A percentile compares a stretch with the other conserved stretches of the same genome.
These are phyloP conservation scores for Oreocharis arfaki DNA, from an alignment of 2,113 vertebrate species.

Conservation along the genomic window DNA sequence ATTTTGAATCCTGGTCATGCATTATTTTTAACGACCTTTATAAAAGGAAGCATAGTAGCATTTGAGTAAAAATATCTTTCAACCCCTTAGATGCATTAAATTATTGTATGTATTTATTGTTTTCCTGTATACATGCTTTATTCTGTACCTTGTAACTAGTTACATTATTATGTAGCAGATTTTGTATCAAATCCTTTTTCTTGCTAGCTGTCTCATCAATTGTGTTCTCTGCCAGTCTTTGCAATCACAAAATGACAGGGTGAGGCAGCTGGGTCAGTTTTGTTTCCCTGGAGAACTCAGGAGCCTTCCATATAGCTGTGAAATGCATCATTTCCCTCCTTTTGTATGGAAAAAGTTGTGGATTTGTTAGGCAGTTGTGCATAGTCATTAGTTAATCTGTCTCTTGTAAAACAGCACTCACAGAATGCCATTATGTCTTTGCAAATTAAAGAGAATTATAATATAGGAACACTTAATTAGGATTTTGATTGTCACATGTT, in stretches of 20 bases:
- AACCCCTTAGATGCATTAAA: background rate
- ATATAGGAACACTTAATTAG: background rate
- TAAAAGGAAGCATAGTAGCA: no score
- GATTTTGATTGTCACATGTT: background rate
- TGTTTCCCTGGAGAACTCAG: background rate
- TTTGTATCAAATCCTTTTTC: background rate
- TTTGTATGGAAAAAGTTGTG: background rate
- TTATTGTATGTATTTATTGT: background rate
- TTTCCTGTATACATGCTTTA: background rate
- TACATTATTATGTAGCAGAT: background rate
- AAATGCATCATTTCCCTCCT: background rate
- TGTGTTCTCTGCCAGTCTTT: background rate
- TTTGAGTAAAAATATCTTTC: background rate
- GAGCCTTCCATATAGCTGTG: background rate
- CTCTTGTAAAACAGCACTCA: background rate
- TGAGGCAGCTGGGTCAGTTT: background rate
- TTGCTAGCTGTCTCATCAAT: background rate
- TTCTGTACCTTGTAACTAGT: background rate
- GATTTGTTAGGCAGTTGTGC: background rate
- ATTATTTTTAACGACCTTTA: background rate
- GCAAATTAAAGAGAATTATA: background rate
- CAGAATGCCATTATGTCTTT: background rate
- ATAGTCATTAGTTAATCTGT: background rate
- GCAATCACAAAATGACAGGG: background rate
- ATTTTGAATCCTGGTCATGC: background rate